Evolutionary conservation across 2,113 vertebrate genomes (phyloP), one percentile per base, ranked within the genome.

Genomic region (Nyctibius bracteatus): DNA sequence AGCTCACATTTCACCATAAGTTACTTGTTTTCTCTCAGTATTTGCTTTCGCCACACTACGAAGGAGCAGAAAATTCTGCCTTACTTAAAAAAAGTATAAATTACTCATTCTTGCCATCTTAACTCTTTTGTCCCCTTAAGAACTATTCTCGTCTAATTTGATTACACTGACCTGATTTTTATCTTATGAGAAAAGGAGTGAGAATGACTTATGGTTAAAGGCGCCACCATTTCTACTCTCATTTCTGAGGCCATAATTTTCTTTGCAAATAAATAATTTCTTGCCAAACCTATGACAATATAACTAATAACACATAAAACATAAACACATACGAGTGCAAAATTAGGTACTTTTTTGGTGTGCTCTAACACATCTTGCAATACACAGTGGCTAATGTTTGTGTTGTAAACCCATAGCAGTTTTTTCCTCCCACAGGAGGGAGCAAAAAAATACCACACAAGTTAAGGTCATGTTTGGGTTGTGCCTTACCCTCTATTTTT

Each of bases 91-190:
- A 89, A 97, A 82, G 77, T 85, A 93, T 12, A 94, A 94, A 97
- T 92, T 93, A 93, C 81, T 81, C 37, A 84, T 86, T 97, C 94
- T 93, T 94, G 51, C 84, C 75, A 8, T 92, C 90, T 92, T 97
- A 95, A 96, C 57, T 96, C 90, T 95, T 96, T 96, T 81, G 81
- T 94, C 51, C 86, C 85, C 82, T 92, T 96, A 95, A 97, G 47
- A 95, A 81, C 61, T 67, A n/a, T 63, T 91, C 67, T 97, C 77
- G 28, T 74, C 95, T 97, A 88, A 97, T 97, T 97, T 89, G 95
- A 95, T 91, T 93, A 94, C 33, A 92, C 71, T 65, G 47, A 95
- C 80, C 92, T 84, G 92, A 97, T 93, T 97, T 97, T 97, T 96
- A 95, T 95, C 94, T 97, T 83, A 80, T 0, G 9, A 90, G 74